Evolutionary conservation across 2,797 vertebrate genomes (phyloP).

Genomic region (Xyrichtys novacula): DNA sequence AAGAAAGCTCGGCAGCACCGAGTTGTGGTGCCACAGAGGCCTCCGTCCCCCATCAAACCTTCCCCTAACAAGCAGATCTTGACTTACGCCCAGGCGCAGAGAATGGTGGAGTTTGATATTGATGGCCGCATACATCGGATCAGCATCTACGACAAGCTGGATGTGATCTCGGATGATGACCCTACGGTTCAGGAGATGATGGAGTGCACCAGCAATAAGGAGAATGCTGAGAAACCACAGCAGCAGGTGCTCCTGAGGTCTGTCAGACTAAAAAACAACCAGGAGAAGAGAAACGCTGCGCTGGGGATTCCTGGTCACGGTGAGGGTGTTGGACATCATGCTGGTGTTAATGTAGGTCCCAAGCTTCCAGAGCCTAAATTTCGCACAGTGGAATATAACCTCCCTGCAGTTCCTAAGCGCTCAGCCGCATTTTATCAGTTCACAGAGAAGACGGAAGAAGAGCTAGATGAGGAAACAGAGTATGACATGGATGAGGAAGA

Average conservation of each 20-base stretch:
- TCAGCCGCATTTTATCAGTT: constrained; percentile 91
- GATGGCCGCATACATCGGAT: constrained; percentile 94
- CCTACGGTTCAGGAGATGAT: constrained; percentile 94
- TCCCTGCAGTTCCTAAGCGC: constrained; percentile 91
- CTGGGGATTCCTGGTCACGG: constrained; percentile 70
- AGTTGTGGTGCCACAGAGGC: constrained; percentile 87
- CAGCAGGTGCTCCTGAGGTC: constrained; percentile 88
- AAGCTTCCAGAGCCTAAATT: constrained; percentile 94
- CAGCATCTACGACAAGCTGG: constrained; percentile 95
- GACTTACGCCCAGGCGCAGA: constrained; percentile 98
- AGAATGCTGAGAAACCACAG: constrained; percentile 92
- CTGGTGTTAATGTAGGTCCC: constrained; percentile 47
- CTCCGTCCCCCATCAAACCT: constrained; percentile 94
- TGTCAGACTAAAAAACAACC: constrained; percentile 91
- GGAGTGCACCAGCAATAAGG: constrained; percentile 98
- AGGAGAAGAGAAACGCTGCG: constrained; percentile 90
- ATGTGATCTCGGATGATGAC: constrained; percentile 93
- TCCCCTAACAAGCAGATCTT: constrained; percentile 96
- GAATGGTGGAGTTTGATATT: constrained; percentile 97
- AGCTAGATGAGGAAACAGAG: constrained; percentile 96
- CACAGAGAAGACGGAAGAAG: constrained; percentile 93
- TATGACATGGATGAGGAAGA: constrained; percentile 99
- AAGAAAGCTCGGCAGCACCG: constrained; percentile 96
- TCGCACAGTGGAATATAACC: constrained; percentile 94
- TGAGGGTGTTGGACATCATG: constrained; percentile 56